Evolutionary conservation across 2,888 invertebrate species (phyloP).

Genomic region (Sarcophaga caerulescens): DNA sequence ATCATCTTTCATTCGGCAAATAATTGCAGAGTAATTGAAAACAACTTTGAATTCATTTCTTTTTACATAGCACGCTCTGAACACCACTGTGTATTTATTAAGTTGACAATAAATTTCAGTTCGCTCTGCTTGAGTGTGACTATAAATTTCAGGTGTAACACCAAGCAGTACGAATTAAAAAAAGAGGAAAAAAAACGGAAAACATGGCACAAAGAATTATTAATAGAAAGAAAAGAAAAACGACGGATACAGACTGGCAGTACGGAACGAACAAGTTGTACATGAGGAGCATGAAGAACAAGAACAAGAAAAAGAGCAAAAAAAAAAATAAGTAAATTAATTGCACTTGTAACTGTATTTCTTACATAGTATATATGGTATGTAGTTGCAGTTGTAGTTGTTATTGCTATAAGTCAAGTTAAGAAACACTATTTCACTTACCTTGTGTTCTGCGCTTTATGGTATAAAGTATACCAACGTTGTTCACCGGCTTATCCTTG

Average conservation of each 20-base stretch:
- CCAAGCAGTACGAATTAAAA: neutral
- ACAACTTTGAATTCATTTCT: too few species aligned
- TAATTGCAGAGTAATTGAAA: too few species aligned
- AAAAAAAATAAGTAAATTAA: constrained; percentile 41
- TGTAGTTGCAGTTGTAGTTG: neutral
- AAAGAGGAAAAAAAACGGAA: neutral
- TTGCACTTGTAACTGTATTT: constrained; percentile 20
- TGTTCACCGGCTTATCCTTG: constrained; percentile 49
- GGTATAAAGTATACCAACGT: constrained; percentile 25
- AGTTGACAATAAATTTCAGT: constrained; percentile 14
- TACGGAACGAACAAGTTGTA: neutral
- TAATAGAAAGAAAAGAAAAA: neutral
- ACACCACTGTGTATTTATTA: constrained; percentile 19
- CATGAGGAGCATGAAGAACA: neutral
- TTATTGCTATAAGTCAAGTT: constrained; percentile 10
- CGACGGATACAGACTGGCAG: neutral
- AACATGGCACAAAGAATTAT: neutral
- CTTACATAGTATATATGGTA: neutral
- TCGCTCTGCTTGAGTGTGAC: neutral
- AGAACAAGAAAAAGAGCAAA: constrained; percentile 3
- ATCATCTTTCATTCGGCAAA: too few species aligned
- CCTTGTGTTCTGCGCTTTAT: constrained; percentile 45
- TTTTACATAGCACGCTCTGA: neutral
- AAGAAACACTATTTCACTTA: constrained; percentile 34
- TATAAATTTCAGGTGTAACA: constrained; percentile 17